These are phyloP conservation scores for Lithosia quadra DNA, from an alignment of 2,888 invertebrate genomes.

Conservation along the genomic window DNA sequence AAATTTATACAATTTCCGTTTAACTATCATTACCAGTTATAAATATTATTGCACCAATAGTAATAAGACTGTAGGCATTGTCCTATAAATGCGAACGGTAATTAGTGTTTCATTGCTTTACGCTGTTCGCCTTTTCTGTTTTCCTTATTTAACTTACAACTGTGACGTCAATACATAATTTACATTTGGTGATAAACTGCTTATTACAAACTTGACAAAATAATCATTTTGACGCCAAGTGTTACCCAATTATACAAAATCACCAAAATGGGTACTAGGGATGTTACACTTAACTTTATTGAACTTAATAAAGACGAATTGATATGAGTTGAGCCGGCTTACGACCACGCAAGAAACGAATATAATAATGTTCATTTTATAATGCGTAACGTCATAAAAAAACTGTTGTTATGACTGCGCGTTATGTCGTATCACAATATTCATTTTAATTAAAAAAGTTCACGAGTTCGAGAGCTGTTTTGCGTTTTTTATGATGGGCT, in stretches of 20 bases:
- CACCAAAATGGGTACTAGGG: neutral
- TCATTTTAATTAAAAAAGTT: neutral
- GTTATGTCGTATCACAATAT: neutral
- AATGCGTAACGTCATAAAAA: constrained; percentile 2
- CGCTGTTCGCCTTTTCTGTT: constrained; percentile 21
- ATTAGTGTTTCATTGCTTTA: constrained; percentile 10
- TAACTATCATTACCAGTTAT: neutral
- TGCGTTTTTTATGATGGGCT: neutral
- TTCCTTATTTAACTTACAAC: constrained; percentile 36
- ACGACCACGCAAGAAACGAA: neutral
- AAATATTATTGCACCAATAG: neutral
- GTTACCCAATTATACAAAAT: neutral
- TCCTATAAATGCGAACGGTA: neutral
- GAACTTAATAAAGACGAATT: constrained; percentile 9
- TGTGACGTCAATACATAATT: constrained; percentile 37
- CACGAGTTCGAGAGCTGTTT: neutral
- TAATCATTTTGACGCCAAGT: constrained; percentile 11
- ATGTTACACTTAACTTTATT: constrained; percentile 1
- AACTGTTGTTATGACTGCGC: constrained; percentile 5
- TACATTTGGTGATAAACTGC: constrained; percentile 23
- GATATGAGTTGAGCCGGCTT: neutral
- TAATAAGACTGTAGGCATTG: neutral
- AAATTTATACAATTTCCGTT: neutral
- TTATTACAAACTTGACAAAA: constrained; percentile 17
- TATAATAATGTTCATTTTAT: constrained; percentile 2